These are phyloP conservation scores for Pocota personata DNA, from an alignment of 2,888 invertebrate species.

Conservation along the genomic window DNA sequence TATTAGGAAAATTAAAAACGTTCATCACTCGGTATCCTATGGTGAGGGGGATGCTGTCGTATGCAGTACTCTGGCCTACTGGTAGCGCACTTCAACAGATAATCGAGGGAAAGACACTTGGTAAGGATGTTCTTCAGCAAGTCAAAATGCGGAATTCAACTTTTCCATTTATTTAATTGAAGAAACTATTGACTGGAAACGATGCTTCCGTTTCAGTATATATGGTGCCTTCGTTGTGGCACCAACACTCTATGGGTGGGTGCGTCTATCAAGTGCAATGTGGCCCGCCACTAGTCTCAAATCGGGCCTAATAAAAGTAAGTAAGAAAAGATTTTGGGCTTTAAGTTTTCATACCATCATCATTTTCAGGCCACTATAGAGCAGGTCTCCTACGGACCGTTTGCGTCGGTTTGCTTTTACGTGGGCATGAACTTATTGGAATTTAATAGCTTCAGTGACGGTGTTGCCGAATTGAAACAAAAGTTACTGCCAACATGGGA, in stretches of 20 bases:
- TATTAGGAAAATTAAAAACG: conserved; percentile 57
- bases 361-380: conserved; percentile 86
- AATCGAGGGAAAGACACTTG: conserved; percentile 86
- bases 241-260: conserved; percentile 91
- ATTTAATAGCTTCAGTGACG: conserved; percentile 86
- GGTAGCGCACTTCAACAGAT: conserved; percentile 89
- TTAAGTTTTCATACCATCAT: background rate
- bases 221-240: conserved; percentile 91
- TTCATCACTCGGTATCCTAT: conserved; percentile 79
- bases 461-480: conserved; percentile 86
- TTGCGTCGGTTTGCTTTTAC: conserved; percentile 90
- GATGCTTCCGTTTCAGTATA: conserved; percentile 88
- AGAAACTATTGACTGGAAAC: conserved; percentile 87
- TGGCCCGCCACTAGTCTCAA: conserved; percentile 89
- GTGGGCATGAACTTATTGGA: conserved; percentile 90
- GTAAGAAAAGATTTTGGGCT: conserved; percentile 4
- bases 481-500: conserved; percentile 89
- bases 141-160: background rate
- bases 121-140: conserved; percentile 81
- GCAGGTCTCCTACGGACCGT: conserved; percentile 90
- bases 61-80: conserved; percentile 88
- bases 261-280: conserved; percentile 88
- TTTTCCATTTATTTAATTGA: background rate
- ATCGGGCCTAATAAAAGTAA: conserved; percentile 88
- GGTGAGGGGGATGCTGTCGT: conserved; percentile 86